Base-by-base conservation (phyloP, 1,140 invertebrate species). In the Drosophila tsacasi region DNA sequence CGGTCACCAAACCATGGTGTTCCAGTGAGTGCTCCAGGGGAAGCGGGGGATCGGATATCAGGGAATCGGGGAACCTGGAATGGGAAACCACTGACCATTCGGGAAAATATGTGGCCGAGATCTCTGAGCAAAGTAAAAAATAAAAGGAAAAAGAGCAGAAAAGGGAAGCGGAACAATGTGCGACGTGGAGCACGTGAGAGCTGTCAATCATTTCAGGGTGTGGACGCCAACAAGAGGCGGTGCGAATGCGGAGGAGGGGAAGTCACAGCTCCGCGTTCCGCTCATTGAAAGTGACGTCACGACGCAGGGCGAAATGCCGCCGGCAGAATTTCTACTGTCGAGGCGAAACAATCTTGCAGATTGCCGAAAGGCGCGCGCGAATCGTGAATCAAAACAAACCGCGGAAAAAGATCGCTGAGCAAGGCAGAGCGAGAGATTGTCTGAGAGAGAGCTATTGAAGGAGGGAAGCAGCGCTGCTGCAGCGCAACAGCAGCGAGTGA, bases 361-460 rank as follows among this genome's bases (percentile, higher is more conserved):
- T 60, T 49, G 71, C 49, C 63, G 65, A 69, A 87, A 73, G 76
- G 76, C 59, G 73, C 79, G 73, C 79, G 84, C 73, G 77, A 83
- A 90, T 75, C 69, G 63, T 76, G 73, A 82, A 91, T 91, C 89
- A 91, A 90, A 91, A 91, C 85, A 91, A 91, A 91, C 71, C 60
- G 75, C 59, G 27, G 54, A 17, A 60, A 64, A 59, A 30, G 79
- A 72, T 65, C 61, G 65, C 6, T 17, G 37, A 76, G 60, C 35
- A 23, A 12, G 42, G 40, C 25, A 49, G 62, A 35, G 44, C 67
- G 49, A 57, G 44, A 21, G n/a, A 42, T 44, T 30, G n/a, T 35
- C 42, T 47, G 52, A 46, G 15, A 13, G 25, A 12, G n/a, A 55
- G 35, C 5, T 35, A 35, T 5, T 35, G 3, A 32, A 19, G 13